Percentiles rank a stretch among this genome's conserved stretches.
phyloP scores from a whole-genome alignment of 2,113 vertebrate species.

The Alectura lathami region DNA sequence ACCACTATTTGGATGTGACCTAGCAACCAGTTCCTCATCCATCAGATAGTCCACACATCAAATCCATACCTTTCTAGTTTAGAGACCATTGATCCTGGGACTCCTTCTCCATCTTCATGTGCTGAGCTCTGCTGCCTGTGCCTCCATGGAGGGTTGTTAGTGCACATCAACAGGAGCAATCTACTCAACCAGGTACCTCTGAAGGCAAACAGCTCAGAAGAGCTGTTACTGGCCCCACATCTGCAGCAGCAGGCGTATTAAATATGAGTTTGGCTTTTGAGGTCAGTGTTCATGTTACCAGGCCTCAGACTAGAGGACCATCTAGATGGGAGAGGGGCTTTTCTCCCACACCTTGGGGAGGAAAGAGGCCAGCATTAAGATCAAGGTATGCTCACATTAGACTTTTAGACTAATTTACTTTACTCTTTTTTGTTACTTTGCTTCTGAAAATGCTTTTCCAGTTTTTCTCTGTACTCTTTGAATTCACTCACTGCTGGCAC shows the following conservation, averaged over 20 bases:
- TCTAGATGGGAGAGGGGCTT: background rate
- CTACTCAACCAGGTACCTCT: background rate
- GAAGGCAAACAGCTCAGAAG: background rate
- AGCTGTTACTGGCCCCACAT: background rate
- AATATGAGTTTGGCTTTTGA: background rate
- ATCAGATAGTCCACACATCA: too few relatives aligned
- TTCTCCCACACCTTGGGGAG: background rate
- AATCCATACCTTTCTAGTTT: too few relatives aligned
- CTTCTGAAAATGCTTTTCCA: background rate
- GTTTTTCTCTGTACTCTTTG: background rate
- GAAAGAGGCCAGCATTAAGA: background rate
- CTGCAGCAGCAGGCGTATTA: background rate
- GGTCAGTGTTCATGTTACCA: background rate
- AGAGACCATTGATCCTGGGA: background rate
- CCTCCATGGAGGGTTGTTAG: background rate
- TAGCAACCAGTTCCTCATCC: too few relatives aligned
- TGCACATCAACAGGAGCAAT: accelerated
- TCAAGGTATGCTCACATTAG: background rate
- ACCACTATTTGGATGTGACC: too few relatives aligned
- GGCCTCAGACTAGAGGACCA: background rate
- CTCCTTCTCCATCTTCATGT: accelerated
- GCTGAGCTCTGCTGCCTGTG: background rate
- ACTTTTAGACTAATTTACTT: background rate
- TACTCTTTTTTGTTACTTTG: background rate
- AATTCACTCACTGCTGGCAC: background rate